phyloP scores from a whole-genome alignment of 2,113 vertebrate species.

The Columba janthina region DNA sequence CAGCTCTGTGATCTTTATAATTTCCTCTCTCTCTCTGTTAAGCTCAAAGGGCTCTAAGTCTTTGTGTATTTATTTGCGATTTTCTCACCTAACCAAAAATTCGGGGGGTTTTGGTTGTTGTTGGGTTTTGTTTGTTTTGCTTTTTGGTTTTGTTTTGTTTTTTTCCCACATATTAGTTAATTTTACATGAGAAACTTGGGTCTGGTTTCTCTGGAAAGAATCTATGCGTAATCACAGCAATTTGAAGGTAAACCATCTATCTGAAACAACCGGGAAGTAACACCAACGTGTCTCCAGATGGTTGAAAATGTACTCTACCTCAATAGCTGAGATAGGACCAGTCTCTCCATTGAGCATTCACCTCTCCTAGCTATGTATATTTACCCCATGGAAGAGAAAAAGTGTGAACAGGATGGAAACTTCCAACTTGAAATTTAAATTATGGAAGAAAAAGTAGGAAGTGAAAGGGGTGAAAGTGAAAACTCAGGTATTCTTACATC shows the following conservation, averaged over 20 bases:
- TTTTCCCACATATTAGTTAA: not conserved
- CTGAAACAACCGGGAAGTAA: not conserved
- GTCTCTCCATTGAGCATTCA: not conserved
- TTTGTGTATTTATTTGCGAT: not conserved
- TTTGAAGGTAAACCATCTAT: not conserved
- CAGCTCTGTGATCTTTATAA: not conserved
- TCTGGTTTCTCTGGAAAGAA: not conserved
- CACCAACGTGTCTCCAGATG: not conserved
- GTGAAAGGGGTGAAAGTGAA: not conserved
- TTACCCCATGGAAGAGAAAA: not conserved
- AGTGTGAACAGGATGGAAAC: not conserved
- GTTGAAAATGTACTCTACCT: not conserved
- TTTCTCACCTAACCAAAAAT: not conserved
- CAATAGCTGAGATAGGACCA: not conserved
- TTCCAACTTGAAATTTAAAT: not conserved
- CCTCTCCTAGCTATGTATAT: not conserved
- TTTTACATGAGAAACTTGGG: not conserved
- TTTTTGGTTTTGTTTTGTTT: no score
- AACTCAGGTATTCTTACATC: not conserved
- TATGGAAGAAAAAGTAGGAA: not conserved
- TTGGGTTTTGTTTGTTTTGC: no score
- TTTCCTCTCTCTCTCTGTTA: not conserved
- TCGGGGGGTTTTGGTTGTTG: no score
- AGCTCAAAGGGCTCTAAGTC: not conserved
- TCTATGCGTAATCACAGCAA: not conserved